Evolutionary conservation across 64 coral and sea anemone genomes (phyloP), one percentile per base, ranked within the genome.

Genomic region (Dendrophyllia cribrosa): DNA sequence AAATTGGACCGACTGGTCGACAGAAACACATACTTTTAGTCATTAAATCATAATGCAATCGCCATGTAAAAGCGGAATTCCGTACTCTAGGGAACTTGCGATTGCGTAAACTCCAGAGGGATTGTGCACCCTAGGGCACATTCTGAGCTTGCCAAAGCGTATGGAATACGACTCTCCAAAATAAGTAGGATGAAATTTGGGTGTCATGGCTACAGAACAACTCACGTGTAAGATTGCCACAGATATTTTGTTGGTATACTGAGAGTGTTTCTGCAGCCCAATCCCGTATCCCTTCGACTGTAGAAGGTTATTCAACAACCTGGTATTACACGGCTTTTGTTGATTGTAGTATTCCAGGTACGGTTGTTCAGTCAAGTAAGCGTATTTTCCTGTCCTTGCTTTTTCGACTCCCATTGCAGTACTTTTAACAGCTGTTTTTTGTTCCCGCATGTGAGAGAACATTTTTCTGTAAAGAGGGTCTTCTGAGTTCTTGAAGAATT

Each of bases 251-350:
- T 98, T 98, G 0, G 89, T 87, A 19, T 96, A 87, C 1, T 87
- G 90, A 0, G 97, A 96, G 50, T 91, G 82, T 64, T 85, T 78
- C 46, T 95, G 94, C 83, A 98, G 70, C 10, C 91, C 97, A 85
- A 98, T 87, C 10, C 97, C 97, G 25, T 98, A 98, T 52, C 94
- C 93, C n/a, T 96, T 96, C 9, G 91, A 80, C 58, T 95, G 86
- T 9, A 98, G 43, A 48, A 98, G 43, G 59, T 98, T 96, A 8
- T 93, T 77, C 43, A 98, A 70, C 3, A 98, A 25, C 73, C 76
- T 91, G 0, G 97, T 98, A 17, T 98, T 93, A 59, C 97, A 98
- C 6, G 96, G 96, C n/a, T 88, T 46, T 52, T 78, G 82, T 67
- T 96, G 81, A 21, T 95, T 86, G 74, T 90, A 95, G 58, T 95